phyloP scores from a whole-genome alignment of 2,888 invertebrate genomes.

The Diaprepes abbreviatus region DNA sequence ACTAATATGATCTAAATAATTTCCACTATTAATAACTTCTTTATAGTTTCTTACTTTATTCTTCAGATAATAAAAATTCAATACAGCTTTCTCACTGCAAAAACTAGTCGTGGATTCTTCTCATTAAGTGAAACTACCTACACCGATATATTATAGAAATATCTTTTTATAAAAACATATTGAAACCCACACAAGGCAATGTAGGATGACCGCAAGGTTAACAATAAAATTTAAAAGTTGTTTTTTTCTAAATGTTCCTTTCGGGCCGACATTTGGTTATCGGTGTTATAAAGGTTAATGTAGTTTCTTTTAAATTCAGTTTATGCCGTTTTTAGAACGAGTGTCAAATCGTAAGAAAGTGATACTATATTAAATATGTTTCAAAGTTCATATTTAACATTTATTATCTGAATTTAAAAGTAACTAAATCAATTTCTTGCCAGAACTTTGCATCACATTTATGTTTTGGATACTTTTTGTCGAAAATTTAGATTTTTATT shows the following conservation, averaged over 20 bases:
- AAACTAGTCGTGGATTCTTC: conserved; percentile 23
- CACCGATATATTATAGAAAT: conserved; percentile 14
- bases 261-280: neutral
- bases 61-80: neutral
- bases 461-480: no score
- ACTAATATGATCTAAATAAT: no score
- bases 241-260: neutral
- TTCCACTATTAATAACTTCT: neutral
- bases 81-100: conserved; percentile 23
- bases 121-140: conserved; percentile 29
- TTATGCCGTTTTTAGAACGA: no score
- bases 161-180: conserved; percentile 23
- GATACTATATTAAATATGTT: no score
- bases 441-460: no score
- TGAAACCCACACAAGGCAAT: conserved; percentile 35
- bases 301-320: no score
- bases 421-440: no score
- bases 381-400: no score
- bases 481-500: no score
- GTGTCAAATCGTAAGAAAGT: no score
- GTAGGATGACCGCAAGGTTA: conserved; percentile 40
- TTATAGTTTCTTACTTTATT: neutral
- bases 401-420: no score
- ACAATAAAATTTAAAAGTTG: conserved; percentile 3
- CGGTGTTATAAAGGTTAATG: neutral